Evolutionary conservation across 1,140 invertebrate genomes (phyloP).

Genomic region (Metaphire vulgaris): DNA sequence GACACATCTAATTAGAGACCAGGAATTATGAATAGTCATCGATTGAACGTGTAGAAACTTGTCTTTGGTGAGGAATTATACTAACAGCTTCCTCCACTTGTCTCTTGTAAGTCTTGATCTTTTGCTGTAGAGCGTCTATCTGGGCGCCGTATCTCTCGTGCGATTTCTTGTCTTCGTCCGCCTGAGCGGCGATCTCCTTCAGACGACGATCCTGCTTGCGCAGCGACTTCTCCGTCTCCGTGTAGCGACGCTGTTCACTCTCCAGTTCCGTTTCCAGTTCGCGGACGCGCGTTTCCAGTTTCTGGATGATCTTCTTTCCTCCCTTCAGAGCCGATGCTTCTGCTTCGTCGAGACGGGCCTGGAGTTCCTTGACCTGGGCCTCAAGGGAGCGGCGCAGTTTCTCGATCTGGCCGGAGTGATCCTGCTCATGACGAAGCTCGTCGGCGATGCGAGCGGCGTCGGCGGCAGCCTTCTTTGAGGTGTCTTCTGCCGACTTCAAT

Average conservation of each 20-base stretch:
- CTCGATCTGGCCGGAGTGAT: slow-evolving; percentile 94
- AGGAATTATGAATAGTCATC: no score
- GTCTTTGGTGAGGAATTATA: slow-evolving; percentile 11
- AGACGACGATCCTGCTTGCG: slow-evolving; percentile 71
- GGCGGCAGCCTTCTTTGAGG: slow-evolving; percentile 78
- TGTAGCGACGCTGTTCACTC: slow-evolving; percentile 91
- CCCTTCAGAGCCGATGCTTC: slow-evolving; percentile 95
- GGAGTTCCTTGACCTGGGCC: slow-evolving; percentile 95
- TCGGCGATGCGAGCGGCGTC: slow-evolving; percentile 95
- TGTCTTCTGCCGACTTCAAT: slow-evolving; percentile 46
- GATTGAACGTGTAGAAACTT: no score
- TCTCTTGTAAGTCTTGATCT: slow-evolving; percentile 99
- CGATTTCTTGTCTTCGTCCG: slow-evolving; percentile 92
- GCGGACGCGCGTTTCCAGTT: slow-evolving; percentile 56
- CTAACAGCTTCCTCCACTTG: slow-evolving; percentile 91
- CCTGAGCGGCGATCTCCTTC: slow-evolving; percentile 69
- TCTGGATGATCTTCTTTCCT: slow-evolving; percentile 73
- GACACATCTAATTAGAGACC: no score
- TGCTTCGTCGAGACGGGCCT: slow-evolving; percentile 84
- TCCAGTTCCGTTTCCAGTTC: slow-evolving; percentile 96
- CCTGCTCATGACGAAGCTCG: slow-evolving; percentile 96
- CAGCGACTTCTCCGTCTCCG: slow-evolving; percentile 62
- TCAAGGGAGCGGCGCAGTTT: slow-evolving; percentile 95
- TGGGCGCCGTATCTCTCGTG: slow-evolving; percentile 95
- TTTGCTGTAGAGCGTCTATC: slow-evolving; percentile 96